phyloP scores from a whole-genome alignment of 2,113 vertebrate species.

The Pachypanchax playfairii region DNA sequence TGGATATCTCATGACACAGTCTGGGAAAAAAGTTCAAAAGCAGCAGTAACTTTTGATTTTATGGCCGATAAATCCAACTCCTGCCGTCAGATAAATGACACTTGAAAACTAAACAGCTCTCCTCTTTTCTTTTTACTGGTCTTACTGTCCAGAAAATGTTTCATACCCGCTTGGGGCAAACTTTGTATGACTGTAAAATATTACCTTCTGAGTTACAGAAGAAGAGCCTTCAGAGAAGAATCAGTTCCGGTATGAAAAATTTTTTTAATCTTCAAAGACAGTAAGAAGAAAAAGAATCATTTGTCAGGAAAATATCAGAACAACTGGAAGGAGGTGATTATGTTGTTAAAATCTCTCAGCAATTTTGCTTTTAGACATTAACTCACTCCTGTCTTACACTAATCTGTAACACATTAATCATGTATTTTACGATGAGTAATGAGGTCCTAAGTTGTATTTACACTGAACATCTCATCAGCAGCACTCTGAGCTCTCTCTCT shows the following conservation, averaged over 20 bases:
- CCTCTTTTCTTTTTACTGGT: constrained; percentile 38
- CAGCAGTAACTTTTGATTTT: constrained; percentile 7
- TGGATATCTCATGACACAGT: neutral
- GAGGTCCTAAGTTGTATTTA: constrained; percentile 30
- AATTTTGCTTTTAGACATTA: constrained; percentile 15
- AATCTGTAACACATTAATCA: constrained; percentile 15
- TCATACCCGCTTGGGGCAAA: constrained; percentile 33
- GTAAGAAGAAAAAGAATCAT: constrained; percentile 19
- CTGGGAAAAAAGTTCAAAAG: constrained; percentile 20
- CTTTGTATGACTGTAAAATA: constrained; percentile 29
- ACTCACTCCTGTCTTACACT: constrained; percentile 16
- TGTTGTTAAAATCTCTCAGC: constrained; percentile 2
- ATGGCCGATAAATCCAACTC: constrained; percentile 45
- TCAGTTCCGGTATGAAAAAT: too few species aligned
- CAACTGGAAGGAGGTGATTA: neutral
- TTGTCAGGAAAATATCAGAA: constrained; percentile 10
- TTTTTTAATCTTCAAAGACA: too few species aligned
- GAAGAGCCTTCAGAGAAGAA: constrained; percentile 13
- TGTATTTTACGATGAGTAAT: constrained; percentile 7
- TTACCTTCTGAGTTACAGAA: constrained; percentile 29
- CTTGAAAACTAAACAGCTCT: constrained; percentile 18
- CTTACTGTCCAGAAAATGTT: constrained; percentile 38
- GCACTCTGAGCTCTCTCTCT: constrained; percentile 5
- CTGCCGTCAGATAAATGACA: constrained; percentile 30
- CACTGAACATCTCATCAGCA: constrained; percentile 24